Base-by-base conservation (phyloP, 2,113 vertebrate species). In the Ibidorhyncha struthersii region DNA sequence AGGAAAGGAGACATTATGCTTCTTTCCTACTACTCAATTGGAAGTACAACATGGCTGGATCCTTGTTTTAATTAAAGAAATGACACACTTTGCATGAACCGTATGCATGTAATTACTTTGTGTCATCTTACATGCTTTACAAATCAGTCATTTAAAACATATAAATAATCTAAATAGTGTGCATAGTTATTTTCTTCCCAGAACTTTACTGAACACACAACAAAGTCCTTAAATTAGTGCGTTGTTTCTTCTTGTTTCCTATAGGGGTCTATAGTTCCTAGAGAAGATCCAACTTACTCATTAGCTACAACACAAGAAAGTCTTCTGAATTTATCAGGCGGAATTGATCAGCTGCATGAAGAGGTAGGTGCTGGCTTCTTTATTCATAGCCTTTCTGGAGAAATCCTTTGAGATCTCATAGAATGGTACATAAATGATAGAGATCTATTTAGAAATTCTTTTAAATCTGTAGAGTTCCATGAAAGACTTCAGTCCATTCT, bases 221-320 rank as follows among this genome's bases (percentile, higher is more conserved):
- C 2, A 6, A 86, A 69, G 6, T 74, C n/a, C 41, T 79, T 55
- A 52, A 63, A 67, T 87, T 50, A 53, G 6, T 55, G 23, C 43
- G 36, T 40, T 84, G 4, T 92, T 90, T 43, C 59, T 97, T 61
- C 58, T 79, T 59, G 2, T 94, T 93, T 72, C 81, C 94, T 92
- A 7, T 6, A 99, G 98, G 88, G 26, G 4, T 92, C 96, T 76
- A 3, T 98, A 69, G 91, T 89, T 71, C 93, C 55, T 95, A 98
- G 91, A 96, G 95, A 85, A 96, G 82, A 96, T 52, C 32, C 83
- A 89, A 3, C 8, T 47, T 88, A 88, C 40, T 90, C 26, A 2
- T 73, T 98, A 89, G 89, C 95, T 82, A 89, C 50, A 55, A 85
- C 91, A 50, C 93, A 97, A 55, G 86, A 85, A 65, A 95, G 93